Conservation (phyloP, 2,888 invertebrate genomes). For the Liposcelis brunnea region DNA sequence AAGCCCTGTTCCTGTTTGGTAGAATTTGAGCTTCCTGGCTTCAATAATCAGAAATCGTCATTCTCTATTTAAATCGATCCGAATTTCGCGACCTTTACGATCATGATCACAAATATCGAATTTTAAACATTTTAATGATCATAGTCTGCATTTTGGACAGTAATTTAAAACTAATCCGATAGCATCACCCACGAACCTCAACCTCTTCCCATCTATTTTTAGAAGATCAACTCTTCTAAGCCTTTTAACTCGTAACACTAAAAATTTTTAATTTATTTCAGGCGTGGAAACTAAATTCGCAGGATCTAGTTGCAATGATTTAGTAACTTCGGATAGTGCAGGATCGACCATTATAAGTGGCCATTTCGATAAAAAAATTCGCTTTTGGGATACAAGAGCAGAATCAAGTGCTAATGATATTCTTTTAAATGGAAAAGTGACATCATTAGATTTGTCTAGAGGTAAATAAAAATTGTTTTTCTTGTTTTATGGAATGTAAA, state of each 20-base stretch:
- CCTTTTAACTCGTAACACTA: neutral
- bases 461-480: constrained; percentile 42
- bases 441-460: constrained; percentile 82
- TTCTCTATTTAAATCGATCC: too few species aligned
- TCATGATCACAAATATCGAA: too few species aligned
- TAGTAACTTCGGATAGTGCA: constrained; percentile 75
- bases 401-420: constrained; percentile 77
- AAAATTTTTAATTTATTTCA: constrained; percentile 25
- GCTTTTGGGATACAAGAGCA: constrained; percentile 91
- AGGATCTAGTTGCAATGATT: constrained; percentile 91
- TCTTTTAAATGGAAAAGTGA: constrained; percentile 79
- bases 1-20: too few species aligned
- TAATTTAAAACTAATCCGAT: too few species aligned
- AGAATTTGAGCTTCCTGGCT: too few species aligned
- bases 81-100: too few species aligned
- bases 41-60: too few species aligned
- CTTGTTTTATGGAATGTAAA: neutral
- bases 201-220: too few species aligned
- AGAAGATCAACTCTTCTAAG: too few species aligned
- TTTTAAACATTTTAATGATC: too few species aligned
- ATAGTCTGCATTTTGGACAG: too few species aligned
- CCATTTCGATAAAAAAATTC: constrained; percentile 92
- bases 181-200: too few species aligned
- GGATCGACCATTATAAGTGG: constrained; percentile 89
- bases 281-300: constrained; percentile 87